phyloP scores from a whole-genome alignment of 2,888 invertebrate genomes.

The Rhorus exstirpatorius region DNA sequence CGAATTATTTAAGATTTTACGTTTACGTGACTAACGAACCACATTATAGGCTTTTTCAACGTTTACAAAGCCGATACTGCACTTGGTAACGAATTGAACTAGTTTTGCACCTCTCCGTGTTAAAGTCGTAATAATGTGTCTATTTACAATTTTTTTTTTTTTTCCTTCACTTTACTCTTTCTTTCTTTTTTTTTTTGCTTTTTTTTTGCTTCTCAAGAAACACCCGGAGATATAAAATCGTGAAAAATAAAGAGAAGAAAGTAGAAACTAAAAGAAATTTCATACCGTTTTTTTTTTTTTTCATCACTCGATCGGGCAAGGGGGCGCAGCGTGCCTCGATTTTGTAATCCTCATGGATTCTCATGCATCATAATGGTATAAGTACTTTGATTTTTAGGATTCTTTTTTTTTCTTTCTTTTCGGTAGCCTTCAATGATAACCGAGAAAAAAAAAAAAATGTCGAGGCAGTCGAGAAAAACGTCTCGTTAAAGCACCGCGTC shows the following conservation, averaged over 20 bases:
- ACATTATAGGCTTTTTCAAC: conserved; percentile 68
- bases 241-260: no score
- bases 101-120: conserved; percentile 79
- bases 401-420: conserved; percentile 21
- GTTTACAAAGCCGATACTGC: conserved; percentile 78
- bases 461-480: conserved; percentile 14
- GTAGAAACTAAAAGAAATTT: conserved; percentile 12
- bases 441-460: conserved; percentile 21
- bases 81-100: conserved; percentile 82
- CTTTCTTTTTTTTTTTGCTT: no score
- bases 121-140: conserved; percentile 66
- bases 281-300: conserved; percentile 23
- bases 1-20: conserved; percentile 64
- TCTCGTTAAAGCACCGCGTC: conserved; percentile 31
- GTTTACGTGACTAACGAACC: conserved; percentile 70
- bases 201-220: no score
- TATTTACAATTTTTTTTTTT: conserved; percentile 76
- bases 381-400: conserved; percentile 63
- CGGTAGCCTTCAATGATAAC: conserved; percentile 4
- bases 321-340: conserved; percentile 19
- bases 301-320: conserved; percentile 37
- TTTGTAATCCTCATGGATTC: conserved; percentile 30
- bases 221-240: no score
- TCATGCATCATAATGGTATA: conserved; percentile 42
- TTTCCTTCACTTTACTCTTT: conserved; percentile 20